Conservation (phyloP, 2,888 invertebrate species). For the Metacarcinus magister region DNA sequence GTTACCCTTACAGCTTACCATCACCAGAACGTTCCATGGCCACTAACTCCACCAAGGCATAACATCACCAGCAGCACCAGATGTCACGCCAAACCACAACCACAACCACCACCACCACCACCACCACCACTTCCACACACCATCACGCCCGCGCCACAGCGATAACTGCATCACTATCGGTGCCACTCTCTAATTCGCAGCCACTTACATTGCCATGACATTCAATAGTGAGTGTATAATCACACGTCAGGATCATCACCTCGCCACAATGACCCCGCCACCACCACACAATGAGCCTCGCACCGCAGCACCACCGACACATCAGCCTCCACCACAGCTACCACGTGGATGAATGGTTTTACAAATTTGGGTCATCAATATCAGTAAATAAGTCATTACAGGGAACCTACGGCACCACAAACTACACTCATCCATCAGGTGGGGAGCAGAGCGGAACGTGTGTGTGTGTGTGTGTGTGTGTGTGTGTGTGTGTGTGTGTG, state of each 20-base stretch:
- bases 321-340: not conserved
- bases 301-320: not conserved
- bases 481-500: constrained; percentile 52
- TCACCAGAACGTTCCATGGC: not conserved
- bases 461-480: constrained; percentile 63
- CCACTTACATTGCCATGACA: not conserved
- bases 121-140: no score
- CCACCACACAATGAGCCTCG: not conserved
- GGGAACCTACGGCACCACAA: constrained; percentile 76
- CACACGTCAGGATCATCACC: not conserved
- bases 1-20: not conserved
- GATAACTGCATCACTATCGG: not conserved
- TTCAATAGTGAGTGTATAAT: not conserved
- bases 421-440: constrained; percentile 70
- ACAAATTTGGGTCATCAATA: constrained; percentile 76
- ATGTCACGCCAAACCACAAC: not conserved
- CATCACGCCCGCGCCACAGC: not conserved
- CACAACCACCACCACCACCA: no score
- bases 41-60: not conserved
- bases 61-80: not conserved
- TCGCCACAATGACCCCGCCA: not conserved
- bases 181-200: constrained; percentile 1
- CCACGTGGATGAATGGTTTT: constrained; percentile 74
- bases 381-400: constrained; percentile 80
- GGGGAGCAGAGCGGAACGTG: constrained; percentile 62